Evolutionary conservation across 1,140 invertebrate species (phyloP), one percentile per base, ranked within the genome.

Genomic region (Campodea augens): DNA sequence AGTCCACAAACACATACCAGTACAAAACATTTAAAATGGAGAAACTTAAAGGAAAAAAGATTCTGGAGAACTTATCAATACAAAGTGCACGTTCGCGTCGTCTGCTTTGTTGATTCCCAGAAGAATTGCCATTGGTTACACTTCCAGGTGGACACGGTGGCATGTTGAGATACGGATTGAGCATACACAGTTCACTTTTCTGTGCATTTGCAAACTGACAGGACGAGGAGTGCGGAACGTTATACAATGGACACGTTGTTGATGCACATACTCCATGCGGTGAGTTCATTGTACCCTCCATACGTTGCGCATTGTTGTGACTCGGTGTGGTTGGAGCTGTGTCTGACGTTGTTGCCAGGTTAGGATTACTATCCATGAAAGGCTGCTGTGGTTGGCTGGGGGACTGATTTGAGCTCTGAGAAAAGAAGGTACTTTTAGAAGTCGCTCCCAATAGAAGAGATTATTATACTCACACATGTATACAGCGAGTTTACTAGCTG

Each of bases 41-140:
- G 56, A 92, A 92, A 7, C 87, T 71, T 2, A 83, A 66, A 0
- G 87, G 87, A 59, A 92, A 92, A 57, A 87, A 80, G 27, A 88
- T 73, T 27, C 87, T 65, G 1, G 85, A 89, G 53, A 83, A 77
- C 4, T 82, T 69, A 58, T 91, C 86, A 49, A 91, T 82, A 57
- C 83, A 77, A 51, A 90, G 73, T 4, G 87, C 86, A n/a, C 80
- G 64, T 7, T 32, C 25, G 45, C 46, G 21, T 53, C 38, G 10
- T 50, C 48, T 37, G 51, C 45, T 18, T 53, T 73, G 72, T 39
- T 77, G 64, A 2, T 74, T 71, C 52, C 66, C 74, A 38, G 73
- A 67, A n/a, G n/a, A n/a, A n/a, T 39, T 5, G 43, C 21, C 29
- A 43, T 44, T 15, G 42, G 43, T 12, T 37, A 43, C 12, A 36